Evolutionary conservation across 2,888 invertebrate species (phyloP).

Genomic region (Trisateles emortualis): DNA sequence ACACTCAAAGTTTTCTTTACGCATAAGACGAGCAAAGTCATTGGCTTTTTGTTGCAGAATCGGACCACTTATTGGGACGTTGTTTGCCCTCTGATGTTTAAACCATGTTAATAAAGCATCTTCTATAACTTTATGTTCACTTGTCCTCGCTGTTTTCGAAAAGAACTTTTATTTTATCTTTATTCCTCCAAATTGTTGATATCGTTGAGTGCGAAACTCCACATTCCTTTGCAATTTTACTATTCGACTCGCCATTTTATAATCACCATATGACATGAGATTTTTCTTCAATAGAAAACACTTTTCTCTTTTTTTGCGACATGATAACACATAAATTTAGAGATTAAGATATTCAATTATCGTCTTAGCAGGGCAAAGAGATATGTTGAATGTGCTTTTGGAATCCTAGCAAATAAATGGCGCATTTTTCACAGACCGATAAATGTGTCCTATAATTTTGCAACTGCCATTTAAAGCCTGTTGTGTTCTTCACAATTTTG

Average conservation of each 20-base stretch:
- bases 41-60: neutral
- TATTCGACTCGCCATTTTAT: too few relatives aligned
- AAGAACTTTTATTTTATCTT: too few relatives aligned
- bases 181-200: too few relatives aligned
- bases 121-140: neutral
- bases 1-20: neutral
- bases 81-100: neutral
- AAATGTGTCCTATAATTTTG: conserved; percentile 21
- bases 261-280: too few relatives aligned
- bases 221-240: too few relatives aligned
- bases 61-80: neutral
- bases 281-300: too few relatives aligned
- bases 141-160: too few relatives aligned
- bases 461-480: conserved; percentile 32
- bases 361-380: conserved; percentile 21
- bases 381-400: conserved; percentile 26
- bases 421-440: conserved; percentile 32
- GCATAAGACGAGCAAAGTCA: neutral
- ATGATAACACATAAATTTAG: too few relatives aligned
- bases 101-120: neutral
- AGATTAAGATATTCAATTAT: conserved; percentile 22
- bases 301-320: too few relatives aligned
- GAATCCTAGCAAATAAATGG: conserved; percentile 29
- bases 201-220: too few relatives aligned
- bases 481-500: conserved; percentile 28